These are phyloP conservation scores for Agriopis marginaria DNA, from an alignment of 2,888 invertebrate genomes.

Conservation along the genomic window DNA sequence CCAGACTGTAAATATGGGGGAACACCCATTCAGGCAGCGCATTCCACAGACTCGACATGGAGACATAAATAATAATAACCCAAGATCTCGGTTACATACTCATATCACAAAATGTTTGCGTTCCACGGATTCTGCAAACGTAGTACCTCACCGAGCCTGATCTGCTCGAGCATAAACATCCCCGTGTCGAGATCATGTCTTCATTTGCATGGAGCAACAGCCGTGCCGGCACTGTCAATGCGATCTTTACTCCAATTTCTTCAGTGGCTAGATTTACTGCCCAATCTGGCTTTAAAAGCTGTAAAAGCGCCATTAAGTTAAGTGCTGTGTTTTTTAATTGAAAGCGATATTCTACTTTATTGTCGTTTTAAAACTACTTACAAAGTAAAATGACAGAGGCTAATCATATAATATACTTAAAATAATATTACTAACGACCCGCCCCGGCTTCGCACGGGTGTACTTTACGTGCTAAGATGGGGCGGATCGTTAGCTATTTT, in stretches of 20 bases:
- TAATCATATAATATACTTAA: too few relatives aligned
- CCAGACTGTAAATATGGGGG: too few relatives aligned
- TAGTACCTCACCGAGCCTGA: not conserved
- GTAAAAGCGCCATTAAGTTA: not conserved
- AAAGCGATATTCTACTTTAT: too few relatives aligned
- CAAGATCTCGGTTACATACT: not conserved
- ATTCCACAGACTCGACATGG: too few relatives aligned
- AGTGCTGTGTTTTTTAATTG: too few relatives aligned
- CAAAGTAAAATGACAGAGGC: too few relatives aligned
- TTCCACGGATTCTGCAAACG: not conserved
- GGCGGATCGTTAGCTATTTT: too few relatives aligned
- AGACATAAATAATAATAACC: not conserved
- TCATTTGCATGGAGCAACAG: conserved; percentile 73
- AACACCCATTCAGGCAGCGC: too few relatives aligned
- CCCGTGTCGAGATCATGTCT: conserved; percentile 73
- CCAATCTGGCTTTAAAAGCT: conserved; percentile 3
- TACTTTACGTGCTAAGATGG: too few relatives aligned
- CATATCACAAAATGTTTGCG: not conserved
- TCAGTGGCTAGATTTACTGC: conserved; percentile 54
- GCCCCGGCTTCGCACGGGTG: too few relatives aligned
- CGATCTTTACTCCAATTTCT: conserved; percentile 70
- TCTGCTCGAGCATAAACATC: conserved; percentile 68
- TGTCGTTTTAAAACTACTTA: too few relatives aligned
- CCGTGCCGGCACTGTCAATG: conserved; percentile 69
- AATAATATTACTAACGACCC: too few relatives aligned